phyloP scores from a whole-genome alignment of 2,113 vertebrate species.

The Cromileptes altivelis region DNA sequence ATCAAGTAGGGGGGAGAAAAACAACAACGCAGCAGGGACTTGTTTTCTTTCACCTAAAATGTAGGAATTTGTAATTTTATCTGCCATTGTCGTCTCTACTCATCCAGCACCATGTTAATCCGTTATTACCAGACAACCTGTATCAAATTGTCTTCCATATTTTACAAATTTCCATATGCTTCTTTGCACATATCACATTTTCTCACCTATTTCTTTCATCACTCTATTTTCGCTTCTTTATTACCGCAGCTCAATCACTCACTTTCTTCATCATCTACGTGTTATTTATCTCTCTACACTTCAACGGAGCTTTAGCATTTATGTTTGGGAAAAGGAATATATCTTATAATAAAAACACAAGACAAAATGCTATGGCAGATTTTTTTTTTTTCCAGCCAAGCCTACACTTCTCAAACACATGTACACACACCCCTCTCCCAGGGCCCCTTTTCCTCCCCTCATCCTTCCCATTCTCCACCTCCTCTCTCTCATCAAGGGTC shows the following conservation, averaged over 20 bases:
- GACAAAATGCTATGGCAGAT: conserved; percentile 35
- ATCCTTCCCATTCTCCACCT: conserved; percentile 56
- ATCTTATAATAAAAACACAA: conserved; percentile 39
- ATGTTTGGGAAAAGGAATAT: conserved; percentile 39
- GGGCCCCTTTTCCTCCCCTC: conserved; percentile 54
- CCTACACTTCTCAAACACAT: conserved; percentile 7
- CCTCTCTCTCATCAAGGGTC: conserved; percentile 76
- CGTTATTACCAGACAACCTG: background rate
- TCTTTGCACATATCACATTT: background rate
- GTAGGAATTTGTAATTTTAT: conserved; percentile 27
- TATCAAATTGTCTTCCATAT: background rate
- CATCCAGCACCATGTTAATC: background rate
- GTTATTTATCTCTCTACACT: conserved; percentile 45
- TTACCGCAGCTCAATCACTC: conserved; percentile 28
- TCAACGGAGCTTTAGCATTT: conserved; percentile 34
- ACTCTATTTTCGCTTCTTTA: background rate
- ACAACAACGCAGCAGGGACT: conserved; percentile 42
- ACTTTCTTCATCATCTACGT: background rate
- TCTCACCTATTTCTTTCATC: conserved; percentile 25
- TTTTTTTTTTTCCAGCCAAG: conserved; percentile 28
- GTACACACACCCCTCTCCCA: conserved; percentile 36
- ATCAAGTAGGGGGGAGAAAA: conserved; percentile 56
- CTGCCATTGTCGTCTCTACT: background rate
- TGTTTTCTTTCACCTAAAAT: conserved; percentile 23
- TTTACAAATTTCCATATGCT: background rate